Conservation (phyloP, 2,113 vertebrate genomes). For the Gymnarchus niloticus region DNA sequence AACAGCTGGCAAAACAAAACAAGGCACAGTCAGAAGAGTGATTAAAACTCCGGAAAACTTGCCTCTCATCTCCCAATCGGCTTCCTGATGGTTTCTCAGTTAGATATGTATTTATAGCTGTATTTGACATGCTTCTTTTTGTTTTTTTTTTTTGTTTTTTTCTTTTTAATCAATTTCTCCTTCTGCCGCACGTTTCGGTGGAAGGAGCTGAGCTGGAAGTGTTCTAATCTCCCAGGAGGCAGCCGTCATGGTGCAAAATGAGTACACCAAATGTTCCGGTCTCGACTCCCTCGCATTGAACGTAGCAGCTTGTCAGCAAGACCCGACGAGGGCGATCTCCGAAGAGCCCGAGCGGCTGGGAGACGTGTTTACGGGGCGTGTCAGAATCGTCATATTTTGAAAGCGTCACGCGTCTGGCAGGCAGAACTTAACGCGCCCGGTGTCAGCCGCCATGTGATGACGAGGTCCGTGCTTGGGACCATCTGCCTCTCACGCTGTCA, state of each 20-base stretch:
- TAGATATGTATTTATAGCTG: not conserved
- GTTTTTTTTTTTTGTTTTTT: no score
- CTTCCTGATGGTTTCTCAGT: not conserved
- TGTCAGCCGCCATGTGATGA: not conserved
- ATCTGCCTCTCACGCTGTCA: not conserved
- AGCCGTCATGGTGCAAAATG: not conserved
- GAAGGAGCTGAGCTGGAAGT: not conserved
- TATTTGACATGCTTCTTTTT: no score
- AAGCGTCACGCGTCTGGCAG: not conserved
- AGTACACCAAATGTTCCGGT: not conserved
- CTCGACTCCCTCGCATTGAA: not conserved
- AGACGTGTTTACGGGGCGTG: not conserved
- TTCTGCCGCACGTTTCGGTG: not conserved
- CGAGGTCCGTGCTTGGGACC: not conserved
- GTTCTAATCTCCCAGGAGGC: not conserved
- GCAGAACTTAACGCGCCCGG: not conserved
- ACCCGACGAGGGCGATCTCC: not conserved
- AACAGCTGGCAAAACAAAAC: slow-evolving; percentile 56
- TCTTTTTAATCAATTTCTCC: not conserved
- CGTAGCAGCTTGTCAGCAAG: not conserved
- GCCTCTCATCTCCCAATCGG: slow-evolving; percentile 23
- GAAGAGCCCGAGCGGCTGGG: not conserved
- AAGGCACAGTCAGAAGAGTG: slow-evolving; percentile 32
- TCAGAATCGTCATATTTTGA: not conserved
- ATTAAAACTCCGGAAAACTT: slow-evolving; percentile 25